A percentile compares a stretch with the other conserved stretches of the same genome.
Evolutionary conservation across 2,888 invertebrate species (phyloP).

Genomic region (Sinotaia quadrata): DNA sequence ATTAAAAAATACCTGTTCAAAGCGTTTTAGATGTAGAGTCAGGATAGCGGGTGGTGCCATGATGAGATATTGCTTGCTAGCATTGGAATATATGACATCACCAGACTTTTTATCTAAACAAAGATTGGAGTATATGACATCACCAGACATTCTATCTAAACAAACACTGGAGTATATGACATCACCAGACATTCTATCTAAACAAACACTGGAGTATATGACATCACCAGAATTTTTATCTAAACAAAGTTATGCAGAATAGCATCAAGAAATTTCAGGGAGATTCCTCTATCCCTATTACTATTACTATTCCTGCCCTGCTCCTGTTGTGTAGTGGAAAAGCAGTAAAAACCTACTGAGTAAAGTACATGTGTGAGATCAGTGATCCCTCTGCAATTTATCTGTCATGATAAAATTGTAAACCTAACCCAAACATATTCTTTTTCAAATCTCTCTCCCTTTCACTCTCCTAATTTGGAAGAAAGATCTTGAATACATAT

Average conservation of each 20-base stretch:
- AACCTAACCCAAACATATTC: too few species aligned
- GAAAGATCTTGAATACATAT: too few species aligned
- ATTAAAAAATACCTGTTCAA: constrained; percentile 81
- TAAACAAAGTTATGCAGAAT: constrained; percentile 31
- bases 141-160: constrained; percentile 52
- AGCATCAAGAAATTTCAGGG: too few species aligned
- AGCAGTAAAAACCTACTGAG: too few species aligned
- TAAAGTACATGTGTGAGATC: too few species aligned
- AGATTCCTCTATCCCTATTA: too few species aligned
- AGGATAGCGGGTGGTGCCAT: constrained; percentile 93
- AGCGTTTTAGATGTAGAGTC: constrained; percentile 95
- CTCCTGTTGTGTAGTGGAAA: too few species aligned
- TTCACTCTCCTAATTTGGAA: too few species aligned
- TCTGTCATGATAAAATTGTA: too few species aligned
- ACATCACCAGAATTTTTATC: constrained; percentile 56
- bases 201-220: constrained; percentile 69
- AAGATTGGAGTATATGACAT: constrained; percentile 71
- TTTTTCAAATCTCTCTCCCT: too few species aligned
- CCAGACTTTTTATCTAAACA: constrained; percentile 51
- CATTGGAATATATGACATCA: constrained; percentile 72
- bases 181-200: constrained; percentile 55
- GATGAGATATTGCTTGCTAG: constrained; percentile 78
- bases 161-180: constrained; percentile 70
- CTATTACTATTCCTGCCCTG: too few species aligned
- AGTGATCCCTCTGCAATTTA: too few species aligned